Conservation (phyloP, 2,888 invertebrate genomes). For the Netelia virgata region DNA sequence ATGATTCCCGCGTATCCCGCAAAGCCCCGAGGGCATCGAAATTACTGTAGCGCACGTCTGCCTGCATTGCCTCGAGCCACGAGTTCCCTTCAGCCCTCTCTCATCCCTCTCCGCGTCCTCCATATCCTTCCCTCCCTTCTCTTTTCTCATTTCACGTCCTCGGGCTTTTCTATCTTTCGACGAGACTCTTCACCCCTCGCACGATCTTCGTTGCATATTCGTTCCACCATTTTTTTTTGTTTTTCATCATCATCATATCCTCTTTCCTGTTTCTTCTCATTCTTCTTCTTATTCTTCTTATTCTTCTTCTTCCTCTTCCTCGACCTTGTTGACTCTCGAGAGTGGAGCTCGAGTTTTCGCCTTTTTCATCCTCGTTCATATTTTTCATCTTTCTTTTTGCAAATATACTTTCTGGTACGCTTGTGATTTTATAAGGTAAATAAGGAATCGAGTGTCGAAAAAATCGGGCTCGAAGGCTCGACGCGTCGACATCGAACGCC, state of each 20-base stretch:
- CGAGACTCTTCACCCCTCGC: constrained; percentile 70
- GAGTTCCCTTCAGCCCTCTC: constrained; percentile 71
- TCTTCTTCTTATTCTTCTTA: constrained; percentile 8
- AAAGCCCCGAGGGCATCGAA: constrained; percentile 77
- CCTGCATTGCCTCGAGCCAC: constrained; percentile 80
- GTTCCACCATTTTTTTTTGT: constrained; percentile 46
- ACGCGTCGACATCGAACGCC: constrained; percentile 9
- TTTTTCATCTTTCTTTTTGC: constrained; percentile 38
- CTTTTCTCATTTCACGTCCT: constrained; percentile 66
- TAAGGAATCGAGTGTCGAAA: not conserved
- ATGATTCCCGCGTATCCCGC: constrained; percentile 77
- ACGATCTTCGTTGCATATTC: constrained; percentile 66
- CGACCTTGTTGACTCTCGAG: constrained; percentile 56
- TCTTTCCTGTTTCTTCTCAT: constrained; percentile 13
- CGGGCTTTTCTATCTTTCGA: constrained; percentile 72
- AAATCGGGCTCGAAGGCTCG: not conserved
- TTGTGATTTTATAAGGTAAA: not conserved
- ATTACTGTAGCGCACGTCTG: constrained; percentile 80
- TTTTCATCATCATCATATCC: constrained; percentile 42
- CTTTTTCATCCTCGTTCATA: constrained; percentile 54
- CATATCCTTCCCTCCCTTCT: constrained; percentile 59
- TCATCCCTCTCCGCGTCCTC: constrained; percentile 57
- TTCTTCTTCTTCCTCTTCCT: constrained; percentile 22
- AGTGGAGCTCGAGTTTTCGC: constrained; percentile 44
- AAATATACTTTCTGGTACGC: not conserved